Evolutionary conservation across 1,140 invertebrate genomes (phyloP).

Genomic region (Bombus turneri): DNA sequence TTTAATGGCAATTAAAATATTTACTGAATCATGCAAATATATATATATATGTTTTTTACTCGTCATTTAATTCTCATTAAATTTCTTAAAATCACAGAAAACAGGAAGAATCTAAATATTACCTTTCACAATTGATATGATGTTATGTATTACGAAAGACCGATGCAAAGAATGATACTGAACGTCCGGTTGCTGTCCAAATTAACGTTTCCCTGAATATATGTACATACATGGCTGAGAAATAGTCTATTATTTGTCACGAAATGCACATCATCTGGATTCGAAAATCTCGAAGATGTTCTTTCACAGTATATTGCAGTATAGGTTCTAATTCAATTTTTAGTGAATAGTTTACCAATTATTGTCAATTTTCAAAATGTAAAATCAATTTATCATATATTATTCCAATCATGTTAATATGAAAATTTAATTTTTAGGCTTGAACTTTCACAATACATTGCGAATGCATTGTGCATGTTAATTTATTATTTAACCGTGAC

Average conservation of each 20-base stretch:
- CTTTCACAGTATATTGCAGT: too few species aligned
- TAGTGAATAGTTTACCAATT: not conserved
- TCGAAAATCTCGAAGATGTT: too few species aligned
- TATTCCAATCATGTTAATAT: not conserved
- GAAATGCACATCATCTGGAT: not conserved
- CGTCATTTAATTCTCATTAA: not conserved
- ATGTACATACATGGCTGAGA: too few species aligned
- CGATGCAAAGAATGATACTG: not conserved
- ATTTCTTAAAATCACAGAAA: slow-evolving; percentile 10
- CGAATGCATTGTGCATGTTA: not conserved
- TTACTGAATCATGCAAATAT: slow-evolving; percentile 21
- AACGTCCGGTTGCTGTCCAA: slow-evolving; percentile 7
- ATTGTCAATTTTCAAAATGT: not conserved
- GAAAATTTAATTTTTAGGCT: not conserved
- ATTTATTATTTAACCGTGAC: not conserved
- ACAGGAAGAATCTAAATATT: slow-evolving; percentile 37
- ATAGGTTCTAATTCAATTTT: not conserved
- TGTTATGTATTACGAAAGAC: slow-evolving; percentile 15
- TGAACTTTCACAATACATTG: not conserved
- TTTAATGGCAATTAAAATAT: slow-evolving; percentile 2
- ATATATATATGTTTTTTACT: not conserved
- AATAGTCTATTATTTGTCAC: not conserved
- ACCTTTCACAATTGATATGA: slow-evolving; percentile 26
- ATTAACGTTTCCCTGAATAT: slow-evolving; percentile 25
- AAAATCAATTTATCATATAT: not conserved